These are phyloP conservation scores for Miichthys miiuy DNA, from an alignment of 2,797 vertebrate genomes.

Conservation along the genomic window DNA sequence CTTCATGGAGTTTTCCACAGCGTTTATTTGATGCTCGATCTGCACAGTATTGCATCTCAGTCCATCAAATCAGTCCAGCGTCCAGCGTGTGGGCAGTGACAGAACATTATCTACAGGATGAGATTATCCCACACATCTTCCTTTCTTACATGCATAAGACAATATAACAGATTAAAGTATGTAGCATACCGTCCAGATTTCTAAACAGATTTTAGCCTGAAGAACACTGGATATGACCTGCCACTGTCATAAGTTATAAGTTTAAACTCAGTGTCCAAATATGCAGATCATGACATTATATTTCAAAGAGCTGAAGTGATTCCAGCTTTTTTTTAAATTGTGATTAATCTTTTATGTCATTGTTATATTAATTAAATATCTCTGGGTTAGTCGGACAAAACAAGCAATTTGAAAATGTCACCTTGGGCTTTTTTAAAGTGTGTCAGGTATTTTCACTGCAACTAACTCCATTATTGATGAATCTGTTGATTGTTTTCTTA, in stretches of 20 bases:
- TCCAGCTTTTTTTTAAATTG: too few species aligned
- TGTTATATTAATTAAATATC: too few species aligned
- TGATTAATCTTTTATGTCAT: too few species aligned
- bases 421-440: neutral
- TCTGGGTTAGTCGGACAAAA: too few species aligned
- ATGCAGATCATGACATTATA: neutral
- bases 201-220: conserved; percentile 2
- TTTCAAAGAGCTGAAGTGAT: neutral
- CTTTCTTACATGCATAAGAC: conserved; percentile 32
- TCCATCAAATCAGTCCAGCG: conserved; percentile 36
- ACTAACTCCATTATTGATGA: neutral
- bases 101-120: conserved; percentile 25
- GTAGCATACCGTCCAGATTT: conserved; percentile 6
- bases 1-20: neutral
- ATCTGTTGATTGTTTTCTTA: neutral
- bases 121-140: conserved; percentile 41
- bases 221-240: neutral
- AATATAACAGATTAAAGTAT: conserved; percentile 17
- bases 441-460: too few species aligned
- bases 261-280: neutral
- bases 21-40: conserved; percentile 9
- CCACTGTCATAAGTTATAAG: neutral
- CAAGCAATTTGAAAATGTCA: too few species aligned
- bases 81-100: conserved; percentile 26
- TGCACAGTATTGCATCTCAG: conserved; percentile 14